These are phyloP conservation scores for Sebastes jordani DNA, from an alignment of 2,797 vertebrate species.

Conservation along the genomic window DNA sequence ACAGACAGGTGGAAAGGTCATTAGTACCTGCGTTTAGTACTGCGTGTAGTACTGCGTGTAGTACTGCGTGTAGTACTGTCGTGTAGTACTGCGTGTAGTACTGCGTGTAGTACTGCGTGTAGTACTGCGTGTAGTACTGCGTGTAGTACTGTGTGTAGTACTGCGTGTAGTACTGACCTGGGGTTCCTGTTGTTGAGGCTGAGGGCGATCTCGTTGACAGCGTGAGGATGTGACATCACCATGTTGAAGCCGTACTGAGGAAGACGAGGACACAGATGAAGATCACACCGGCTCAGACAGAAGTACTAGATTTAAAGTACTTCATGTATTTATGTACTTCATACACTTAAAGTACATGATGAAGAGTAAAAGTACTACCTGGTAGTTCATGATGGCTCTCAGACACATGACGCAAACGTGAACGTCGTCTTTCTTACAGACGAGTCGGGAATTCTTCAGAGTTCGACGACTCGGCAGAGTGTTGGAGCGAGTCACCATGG, in stretches of 20 bases:
- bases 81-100: neutral
- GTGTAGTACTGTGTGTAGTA: neutral
- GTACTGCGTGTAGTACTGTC: conserved; percentile 32
- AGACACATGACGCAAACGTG: conserved; percentile 99
- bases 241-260: conserved; percentile 97
- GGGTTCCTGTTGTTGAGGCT: conserved; percentile 98
- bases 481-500: conserved; percentile 87
- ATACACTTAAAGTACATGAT: neutral
- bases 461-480: conserved; percentile 94
- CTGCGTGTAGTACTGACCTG: conserved; percentile 79
- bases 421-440: conserved; percentile 97
- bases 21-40: neutral
- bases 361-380: conserved; percentile 77
- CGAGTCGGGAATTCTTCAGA: conserved; percentile 92
- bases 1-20: too few relatives aligned
- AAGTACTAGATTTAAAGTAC: neutral
- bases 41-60: neutral
- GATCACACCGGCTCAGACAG: neutral
- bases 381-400: conserved; percentile 98
- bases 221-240: conserved; percentile 98
- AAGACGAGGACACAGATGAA: neutral
- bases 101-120: conserved; percentile 29
- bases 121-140: neutral
- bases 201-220: conserved; percentile 96
- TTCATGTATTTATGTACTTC: neutral